A percentile compares a stretch with the other conserved stretches of the same genome.
Evolutionary conservation across 2,797 vertebrate species (phyloP).

Genomic region (Hipposideros larvatus): DNA sequence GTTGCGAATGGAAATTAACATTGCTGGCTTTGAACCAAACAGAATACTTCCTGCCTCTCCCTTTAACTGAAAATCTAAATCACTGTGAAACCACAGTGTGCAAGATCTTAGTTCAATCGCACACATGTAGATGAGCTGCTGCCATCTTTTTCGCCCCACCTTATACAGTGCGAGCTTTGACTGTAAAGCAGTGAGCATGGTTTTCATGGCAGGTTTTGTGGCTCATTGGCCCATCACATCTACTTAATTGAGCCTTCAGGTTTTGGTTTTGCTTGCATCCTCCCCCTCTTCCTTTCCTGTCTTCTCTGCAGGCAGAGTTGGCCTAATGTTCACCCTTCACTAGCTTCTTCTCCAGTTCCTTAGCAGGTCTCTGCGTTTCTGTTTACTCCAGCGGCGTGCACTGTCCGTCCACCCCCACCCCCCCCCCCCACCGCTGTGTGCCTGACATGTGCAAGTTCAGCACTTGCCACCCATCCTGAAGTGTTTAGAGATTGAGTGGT

Average conservation of each 20-base stretch:
- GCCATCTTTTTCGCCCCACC: background rate
- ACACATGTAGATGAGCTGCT: background rate
- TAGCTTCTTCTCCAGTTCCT: background rate
- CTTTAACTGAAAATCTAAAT: background rate
- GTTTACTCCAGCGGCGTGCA: background rate
- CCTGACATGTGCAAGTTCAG: background rate
- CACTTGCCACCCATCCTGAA: background rate
- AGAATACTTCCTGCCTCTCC: background rate
- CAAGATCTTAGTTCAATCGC: background rate
- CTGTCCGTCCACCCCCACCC: background rate
- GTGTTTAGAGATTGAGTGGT: background rate
- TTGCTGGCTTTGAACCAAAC: background rate
- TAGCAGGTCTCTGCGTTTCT: background rate
- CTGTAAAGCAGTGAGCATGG: background rate
- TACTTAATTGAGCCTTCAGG: background rate
- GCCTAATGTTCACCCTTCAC: background rate
- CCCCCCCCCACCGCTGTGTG: rapidly evolving
- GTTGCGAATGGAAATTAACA: background rate
- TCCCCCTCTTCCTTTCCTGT: background rate
- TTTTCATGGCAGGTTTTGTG: background rate
- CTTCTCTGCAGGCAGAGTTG: background rate
- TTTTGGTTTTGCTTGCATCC: background rate
- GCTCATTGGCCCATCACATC: background rate
- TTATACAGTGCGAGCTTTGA: background rate
- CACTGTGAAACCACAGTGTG: background rate